phyloP scores from a whole-genome alignment of 2,113 vertebrate species.

The Ginglymostoma cirratum region DNA sequence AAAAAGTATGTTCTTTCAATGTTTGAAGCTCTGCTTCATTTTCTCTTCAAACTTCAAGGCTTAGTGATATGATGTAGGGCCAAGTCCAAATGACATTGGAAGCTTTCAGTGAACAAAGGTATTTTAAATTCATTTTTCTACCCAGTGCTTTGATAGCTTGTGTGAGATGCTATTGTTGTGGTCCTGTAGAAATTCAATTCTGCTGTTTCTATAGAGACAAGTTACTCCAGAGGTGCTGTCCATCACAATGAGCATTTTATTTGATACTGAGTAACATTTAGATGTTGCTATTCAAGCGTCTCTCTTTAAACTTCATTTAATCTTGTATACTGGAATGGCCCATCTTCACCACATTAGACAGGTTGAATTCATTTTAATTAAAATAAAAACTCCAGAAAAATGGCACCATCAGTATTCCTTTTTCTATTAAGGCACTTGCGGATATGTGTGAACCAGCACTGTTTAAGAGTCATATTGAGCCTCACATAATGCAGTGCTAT shows the following conservation, averaged over 20 bases:
- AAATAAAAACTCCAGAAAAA: background rate
- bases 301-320: background rate
- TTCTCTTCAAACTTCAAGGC: conserved; percentile 2
- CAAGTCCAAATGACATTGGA: background rate
- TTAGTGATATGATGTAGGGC: background rate
- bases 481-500: background rate
- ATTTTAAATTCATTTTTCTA: background rate
- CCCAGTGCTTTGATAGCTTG: background rate
- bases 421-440: background rate
- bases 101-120: background rate
- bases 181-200: background rate
- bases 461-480: background rate
- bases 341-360: background rate
- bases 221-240: background rate
- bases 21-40: background rate
- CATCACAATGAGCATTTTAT: background rate
- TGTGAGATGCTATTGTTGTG: background rate
- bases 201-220: conserved; percentile 15
- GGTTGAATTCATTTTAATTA: background rate
- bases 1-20: background rate
- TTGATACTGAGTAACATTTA: background rate
- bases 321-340: background rate
- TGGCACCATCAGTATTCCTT: background rate
- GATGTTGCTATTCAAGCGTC: background rate
- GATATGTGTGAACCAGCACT: background rate